Conservation (phyloP, 2,888 invertebrate genomes). For the Papilio protenor region DNA sequence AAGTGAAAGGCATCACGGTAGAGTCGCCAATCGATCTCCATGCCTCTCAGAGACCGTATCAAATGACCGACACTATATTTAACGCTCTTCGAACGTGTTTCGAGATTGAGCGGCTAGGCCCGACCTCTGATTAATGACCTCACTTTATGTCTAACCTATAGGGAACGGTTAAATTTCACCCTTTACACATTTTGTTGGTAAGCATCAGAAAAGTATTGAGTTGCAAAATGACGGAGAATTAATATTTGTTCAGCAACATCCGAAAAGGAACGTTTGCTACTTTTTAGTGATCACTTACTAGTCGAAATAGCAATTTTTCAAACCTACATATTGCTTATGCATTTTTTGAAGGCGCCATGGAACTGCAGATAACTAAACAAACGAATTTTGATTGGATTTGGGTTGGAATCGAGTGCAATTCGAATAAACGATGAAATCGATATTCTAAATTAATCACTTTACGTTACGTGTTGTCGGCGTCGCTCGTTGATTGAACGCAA, state of each 20-base stretch:
- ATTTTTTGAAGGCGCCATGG: background rate
- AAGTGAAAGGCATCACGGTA: background rate
- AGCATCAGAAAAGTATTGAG: background rate
- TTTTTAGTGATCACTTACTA: background rate
- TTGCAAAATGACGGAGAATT: background rate
- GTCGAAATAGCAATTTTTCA: background rate
- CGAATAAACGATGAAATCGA: slow-evolving; percentile 10
- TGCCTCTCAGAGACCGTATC: slow-evolving; percentile 19
- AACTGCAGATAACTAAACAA: background rate
- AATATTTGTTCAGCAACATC: too few relatives aligned
- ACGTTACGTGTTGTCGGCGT: background rate
- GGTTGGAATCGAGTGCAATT: slow-evolving; percentile 1
- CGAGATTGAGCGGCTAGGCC: slow-evolving; percentile 20
- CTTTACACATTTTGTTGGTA: background rate
- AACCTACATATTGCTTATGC: background rate
- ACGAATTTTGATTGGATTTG: slow-evolving; percentile 4
- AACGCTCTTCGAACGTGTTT: slow-evolving; percentile 16
- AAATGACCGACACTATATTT: slow-evolving; percentile 35
- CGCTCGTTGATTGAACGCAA: background rate
- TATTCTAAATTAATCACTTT: slow-evolving; percentile 11
- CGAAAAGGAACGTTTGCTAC: background rate
- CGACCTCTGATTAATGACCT: slow-evolving; percentile 19
- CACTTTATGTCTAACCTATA: slow-evolving; percentile 19
- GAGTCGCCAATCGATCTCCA: slow-evolving; percentile 21
- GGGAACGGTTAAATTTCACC: background rate